phyloP scores from a whole-genome alignment of 2,888 invertebrate genomes.

The Eupithecia subumbrata region DNA sequence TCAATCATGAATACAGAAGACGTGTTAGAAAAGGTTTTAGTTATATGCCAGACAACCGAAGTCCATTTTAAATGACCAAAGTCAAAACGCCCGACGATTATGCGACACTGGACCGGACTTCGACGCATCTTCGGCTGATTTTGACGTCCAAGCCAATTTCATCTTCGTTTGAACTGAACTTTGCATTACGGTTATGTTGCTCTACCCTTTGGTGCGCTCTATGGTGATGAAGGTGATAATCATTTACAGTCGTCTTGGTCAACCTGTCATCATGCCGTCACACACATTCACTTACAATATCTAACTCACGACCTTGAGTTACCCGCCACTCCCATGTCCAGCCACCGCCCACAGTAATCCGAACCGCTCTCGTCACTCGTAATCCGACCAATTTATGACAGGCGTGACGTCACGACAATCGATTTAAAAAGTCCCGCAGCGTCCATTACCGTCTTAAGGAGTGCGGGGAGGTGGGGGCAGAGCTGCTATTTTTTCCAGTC shows the following conservation, averaged over 20 bases:
- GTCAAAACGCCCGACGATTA: not conserved
- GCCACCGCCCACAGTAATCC: slow-evolving; percentile 6
- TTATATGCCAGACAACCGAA: not conserved
- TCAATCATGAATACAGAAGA: not conserved
- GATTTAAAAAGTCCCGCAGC: slow-evolving; percentile 66
- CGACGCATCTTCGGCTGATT: not conserved
- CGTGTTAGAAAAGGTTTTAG: not conserved
- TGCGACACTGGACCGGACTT: not conserved
- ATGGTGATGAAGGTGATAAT: not conserved
- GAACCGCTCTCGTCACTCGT: slow-evolving; percentile 21
- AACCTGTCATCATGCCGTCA: not conserved
- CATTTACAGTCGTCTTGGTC: not conserved
- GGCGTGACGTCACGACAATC: slow-evolving; percentile 53
- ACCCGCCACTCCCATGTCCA: not conserved
- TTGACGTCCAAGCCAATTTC: not conserved
- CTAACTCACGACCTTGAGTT: slow-evolving; percentile 5
- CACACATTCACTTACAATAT: not conserved
- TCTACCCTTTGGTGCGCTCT: not conserved
- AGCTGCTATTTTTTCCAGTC: slow-evolving; percentile 70
- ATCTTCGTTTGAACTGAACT: not conserved
- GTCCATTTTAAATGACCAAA: not conserved
- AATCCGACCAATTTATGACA: slow-evolving; percentile 46
- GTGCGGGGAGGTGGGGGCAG: slow-evolving; percentile 48
- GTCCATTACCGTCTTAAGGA: slow-evolving; percentile 71
- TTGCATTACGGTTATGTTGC: not conserved